Conservation (phyloP, 2,797 vertebrate species). For the Oreonectes daqikongensis region DNA sequence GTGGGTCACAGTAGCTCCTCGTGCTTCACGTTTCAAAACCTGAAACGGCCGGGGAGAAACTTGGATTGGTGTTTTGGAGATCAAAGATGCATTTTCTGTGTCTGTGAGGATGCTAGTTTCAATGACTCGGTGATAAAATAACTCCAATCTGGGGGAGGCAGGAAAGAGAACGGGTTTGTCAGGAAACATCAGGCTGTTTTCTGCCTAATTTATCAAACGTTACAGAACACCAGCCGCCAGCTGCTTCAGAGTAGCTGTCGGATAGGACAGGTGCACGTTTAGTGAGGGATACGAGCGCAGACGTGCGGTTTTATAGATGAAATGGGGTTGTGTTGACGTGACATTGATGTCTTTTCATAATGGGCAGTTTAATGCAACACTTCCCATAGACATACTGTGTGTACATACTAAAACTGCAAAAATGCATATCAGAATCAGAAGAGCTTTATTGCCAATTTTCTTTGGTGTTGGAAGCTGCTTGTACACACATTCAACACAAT, state of each 20-base stretch:
- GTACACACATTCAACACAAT: too few species aligned
- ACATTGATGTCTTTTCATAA: neutral
- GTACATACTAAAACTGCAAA: neutral
- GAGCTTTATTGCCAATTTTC: too few species aligned
- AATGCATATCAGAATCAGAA: too few species aligned
- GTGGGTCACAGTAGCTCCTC: slow-evolving; percentile 11
- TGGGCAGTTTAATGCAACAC: too few species aligned
- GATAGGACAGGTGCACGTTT: neutral
- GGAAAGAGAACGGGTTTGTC: slow-evolving; percentile 32
- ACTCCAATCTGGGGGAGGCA: slow-evolving; percentile 58
- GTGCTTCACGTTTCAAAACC: too few species aligned
- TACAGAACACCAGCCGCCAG: slow-evolving; percentile 53
- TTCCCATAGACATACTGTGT: neutral
- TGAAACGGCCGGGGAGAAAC: neutral
- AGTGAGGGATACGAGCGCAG: neutral
- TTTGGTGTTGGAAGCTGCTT: too few species aligned
- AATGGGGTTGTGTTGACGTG: neutral
- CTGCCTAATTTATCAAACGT: slow-evolving; percentile 57
- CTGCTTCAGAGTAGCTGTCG: slow-evolving; percentile 43
- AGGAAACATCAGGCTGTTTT: slow-evolving; percentile 19
- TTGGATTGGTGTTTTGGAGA: slow-evolving; percentile 18
- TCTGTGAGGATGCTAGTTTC: slow-evolving; percentile 6
- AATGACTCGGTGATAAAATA: slow-evolving; percentile 61
- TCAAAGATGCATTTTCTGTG: slow-evolving; percentile 13
- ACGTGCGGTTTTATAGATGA: neutral